Conservation (phyloP, 2,113 vertebrate genomes). For the Psephotus haematonotus region DNA sequence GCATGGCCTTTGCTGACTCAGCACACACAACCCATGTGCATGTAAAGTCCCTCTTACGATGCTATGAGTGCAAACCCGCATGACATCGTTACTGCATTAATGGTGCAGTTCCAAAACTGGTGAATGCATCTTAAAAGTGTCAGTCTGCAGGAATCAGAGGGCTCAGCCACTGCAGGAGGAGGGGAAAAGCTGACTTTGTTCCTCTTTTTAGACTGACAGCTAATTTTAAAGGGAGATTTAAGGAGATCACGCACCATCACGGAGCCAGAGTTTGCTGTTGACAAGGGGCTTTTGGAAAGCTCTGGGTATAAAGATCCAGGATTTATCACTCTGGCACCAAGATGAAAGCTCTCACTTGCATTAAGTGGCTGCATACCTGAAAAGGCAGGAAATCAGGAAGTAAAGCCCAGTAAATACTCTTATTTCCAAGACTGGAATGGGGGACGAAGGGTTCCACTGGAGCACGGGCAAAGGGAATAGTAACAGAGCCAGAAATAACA, state of each 20-base stretch:
- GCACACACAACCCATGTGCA: accelerated
- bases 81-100: accelerated
- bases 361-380: background rate
- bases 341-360: accelerated
- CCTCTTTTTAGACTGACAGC: background rate
- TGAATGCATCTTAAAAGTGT: background rate
- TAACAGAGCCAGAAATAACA: background rate
- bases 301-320: background rate
- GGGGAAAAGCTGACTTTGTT: background rate
- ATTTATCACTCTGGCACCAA: background rate
- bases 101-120: background rate
- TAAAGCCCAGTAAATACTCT: background rate
- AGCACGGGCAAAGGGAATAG: background rate
- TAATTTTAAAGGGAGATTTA: background rate
- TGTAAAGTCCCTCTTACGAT: background rate
- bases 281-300: background rate
- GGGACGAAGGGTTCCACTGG: background rate
- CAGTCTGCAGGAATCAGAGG: background rate
- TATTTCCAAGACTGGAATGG: background rate
- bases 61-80: background rate
- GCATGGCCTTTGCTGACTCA: background rate
- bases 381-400: background rate
- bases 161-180: background rate
- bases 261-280: background rate
- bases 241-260: accelerated